Evolutionary conservation across 2,797 vertebrate species (phyloP).

Genomic region (Pseudochirops corinnae): DNA sequence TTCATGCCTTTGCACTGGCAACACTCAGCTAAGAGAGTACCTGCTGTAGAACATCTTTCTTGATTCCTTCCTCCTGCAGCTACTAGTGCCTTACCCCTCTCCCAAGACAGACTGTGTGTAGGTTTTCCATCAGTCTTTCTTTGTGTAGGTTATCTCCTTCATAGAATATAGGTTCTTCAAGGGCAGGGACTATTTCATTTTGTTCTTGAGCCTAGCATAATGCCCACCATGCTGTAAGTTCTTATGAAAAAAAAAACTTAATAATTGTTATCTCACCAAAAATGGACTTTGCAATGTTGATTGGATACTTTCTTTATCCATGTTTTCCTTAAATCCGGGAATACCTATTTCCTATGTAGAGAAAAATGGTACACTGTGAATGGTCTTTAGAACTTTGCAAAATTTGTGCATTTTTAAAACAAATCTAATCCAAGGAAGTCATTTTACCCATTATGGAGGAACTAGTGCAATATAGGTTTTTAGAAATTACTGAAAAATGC

Average conservation of each 20-base stretch:
- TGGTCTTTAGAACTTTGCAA: not conserved
- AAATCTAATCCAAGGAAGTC: not conserved
- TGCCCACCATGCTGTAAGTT: not conserved
- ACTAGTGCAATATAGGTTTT: not conserved
- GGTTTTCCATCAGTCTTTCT: not conserved
- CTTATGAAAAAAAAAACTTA: not conserved
- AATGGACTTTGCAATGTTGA: not conserved
- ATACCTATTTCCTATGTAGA: not conserved
- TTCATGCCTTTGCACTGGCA: not conserved
- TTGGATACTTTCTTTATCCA: not conserved
- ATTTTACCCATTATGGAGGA: not conserved
- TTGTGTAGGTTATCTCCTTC: not conserved
- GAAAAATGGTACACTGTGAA: not conserved
- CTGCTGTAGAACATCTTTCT: not conserved
- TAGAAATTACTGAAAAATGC: not conserved
- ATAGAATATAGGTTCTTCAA: not conserved
- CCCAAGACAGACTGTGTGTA: not conserved
- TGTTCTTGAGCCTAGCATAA: not conserved
- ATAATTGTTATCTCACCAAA: not conserved
- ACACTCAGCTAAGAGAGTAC: not conserved
- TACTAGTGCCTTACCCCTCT: not conserved
- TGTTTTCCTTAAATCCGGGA: not conserved
- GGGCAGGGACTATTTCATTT: not conserved
- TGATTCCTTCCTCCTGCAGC: not conserved
- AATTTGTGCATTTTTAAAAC: not conserved